phyloP scores from a whole-genome alignment of 2,113 vertebrate genomes.

The Leptobrachium ailaonicum region DNA sequence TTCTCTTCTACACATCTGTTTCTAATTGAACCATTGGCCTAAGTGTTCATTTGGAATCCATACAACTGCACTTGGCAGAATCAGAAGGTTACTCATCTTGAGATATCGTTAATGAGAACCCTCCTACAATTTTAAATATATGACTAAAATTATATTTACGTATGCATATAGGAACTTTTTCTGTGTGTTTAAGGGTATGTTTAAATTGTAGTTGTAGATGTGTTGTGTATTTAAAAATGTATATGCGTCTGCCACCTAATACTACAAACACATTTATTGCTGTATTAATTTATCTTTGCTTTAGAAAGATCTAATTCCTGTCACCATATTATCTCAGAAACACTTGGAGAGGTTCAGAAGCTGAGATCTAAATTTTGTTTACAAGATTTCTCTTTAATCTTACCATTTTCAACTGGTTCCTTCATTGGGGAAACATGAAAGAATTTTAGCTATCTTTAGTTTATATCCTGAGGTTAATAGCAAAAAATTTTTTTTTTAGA shows the following conservation, averaged over 20 bases:
- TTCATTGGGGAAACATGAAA: no score
- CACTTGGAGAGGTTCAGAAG: not conserved
- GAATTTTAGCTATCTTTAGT: no score
- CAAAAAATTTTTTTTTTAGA: no score
- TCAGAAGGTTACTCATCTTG: not conserved
- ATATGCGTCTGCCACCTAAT: not conserved
- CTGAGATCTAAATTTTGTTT: not conserved
- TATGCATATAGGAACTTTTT: not conserved
- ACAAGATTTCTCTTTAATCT: not conserved
- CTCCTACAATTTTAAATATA: slow-evolving; percentile 4
- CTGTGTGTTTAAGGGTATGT: not conserved
- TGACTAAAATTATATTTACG: not conserved
- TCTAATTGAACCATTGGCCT: slow-evolving; percentile 23
- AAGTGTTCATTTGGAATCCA: slow-evolving; percentile 19
- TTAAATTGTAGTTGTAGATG: no score
- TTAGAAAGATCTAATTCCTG: not conserved
- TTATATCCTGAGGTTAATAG: no score
- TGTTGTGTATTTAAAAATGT: not conserved
- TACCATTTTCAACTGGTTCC: no score
- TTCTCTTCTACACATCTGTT: slow-evolving; percentile 22
- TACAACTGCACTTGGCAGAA: slow-evolving; percentile 11
- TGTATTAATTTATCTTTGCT: not conserved
- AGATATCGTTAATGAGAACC: slow-evolving; percentile 17
- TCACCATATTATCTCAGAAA: not conserved
- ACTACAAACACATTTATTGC: not conserved